phyloP scores from a whole-genome alignment of 92 coral and sea anemone species.

The Palythoa heliodiscus region DNA sequence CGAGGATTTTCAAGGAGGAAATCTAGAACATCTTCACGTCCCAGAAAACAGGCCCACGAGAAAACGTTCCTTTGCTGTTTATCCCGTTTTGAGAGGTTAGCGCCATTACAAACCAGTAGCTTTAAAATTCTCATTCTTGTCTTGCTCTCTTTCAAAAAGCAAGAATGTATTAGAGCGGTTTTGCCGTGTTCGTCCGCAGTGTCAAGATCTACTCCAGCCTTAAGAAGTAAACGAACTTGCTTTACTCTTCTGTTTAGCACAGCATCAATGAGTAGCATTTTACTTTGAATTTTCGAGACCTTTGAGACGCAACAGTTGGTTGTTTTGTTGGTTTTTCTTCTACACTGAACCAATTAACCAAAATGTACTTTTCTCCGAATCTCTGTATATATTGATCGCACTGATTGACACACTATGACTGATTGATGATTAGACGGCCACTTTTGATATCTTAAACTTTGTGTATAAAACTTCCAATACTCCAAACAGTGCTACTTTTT shows the following conservation, averaged over 20 bases:
- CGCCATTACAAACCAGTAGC: slow-evolving; percentile 62
- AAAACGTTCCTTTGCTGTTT: slow-evolving; percentile 61
- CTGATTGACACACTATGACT: slow-evolving; percentile 10
- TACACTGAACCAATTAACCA: neutral
- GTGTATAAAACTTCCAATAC: too few species aligned
- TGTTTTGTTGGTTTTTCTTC: too few species aligned
- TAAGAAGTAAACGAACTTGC: slow-evolving; percentile 75
- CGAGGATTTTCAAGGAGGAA: slow-evolving; percentile 64
- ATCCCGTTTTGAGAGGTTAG: slow-evolving; percentile 61
- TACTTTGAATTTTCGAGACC: neutral
- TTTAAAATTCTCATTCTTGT: slow-evolving; percentile 60
- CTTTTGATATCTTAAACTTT: neutral
- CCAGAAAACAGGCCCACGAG: slow-evolving; percentile 76
- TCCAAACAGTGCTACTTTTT: too few species aligned
- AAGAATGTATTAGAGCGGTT: slow-evolving; percentile 77
- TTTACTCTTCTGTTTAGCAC: slow-evolving; percentile 59
- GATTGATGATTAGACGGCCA: neutral
- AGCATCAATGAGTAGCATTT: slow-evolving; percentile 72
- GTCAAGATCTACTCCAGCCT: slow-evolving; percentile 75
- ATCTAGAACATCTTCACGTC: slow-evolving; percentile 52
- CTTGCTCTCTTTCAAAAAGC: slow-evolving; percentile 67
- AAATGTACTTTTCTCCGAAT: neutral
- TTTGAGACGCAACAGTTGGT: neutral
- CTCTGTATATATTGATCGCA: neutral
- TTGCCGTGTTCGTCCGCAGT: slow-evolving; percentile 68